Conservation (phyloP, 2,888 invertebrate species). For the Galeruca laticollis region DNA sequence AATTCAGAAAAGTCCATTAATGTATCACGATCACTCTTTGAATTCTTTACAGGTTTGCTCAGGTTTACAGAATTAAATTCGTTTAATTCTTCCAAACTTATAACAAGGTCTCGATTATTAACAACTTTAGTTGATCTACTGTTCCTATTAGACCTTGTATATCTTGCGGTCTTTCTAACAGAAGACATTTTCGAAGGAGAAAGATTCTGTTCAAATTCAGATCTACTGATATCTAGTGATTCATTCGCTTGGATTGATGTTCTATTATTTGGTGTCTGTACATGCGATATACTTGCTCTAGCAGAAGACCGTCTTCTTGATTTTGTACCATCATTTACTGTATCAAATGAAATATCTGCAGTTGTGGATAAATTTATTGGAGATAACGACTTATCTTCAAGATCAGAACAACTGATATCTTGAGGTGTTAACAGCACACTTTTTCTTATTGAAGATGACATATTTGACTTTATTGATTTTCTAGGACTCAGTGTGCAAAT, state of each 20-base stretch:
- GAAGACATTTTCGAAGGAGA: conserved; percentile 1
- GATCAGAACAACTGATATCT: no score
- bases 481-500: background rate
- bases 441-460: background rate
- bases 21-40: background rate
- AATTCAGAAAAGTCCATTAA: background rate
- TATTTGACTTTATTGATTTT: background rate
- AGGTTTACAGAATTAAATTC: background rate
- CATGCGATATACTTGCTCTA: background rate
- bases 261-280: background rate
- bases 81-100: no score
- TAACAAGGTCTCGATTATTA: background rate
- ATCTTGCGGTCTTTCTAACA: background rate
- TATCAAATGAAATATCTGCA: background rate
- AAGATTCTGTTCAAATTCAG: background rate
- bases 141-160: background rate
- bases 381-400: background rate
- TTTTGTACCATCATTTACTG: background rate
- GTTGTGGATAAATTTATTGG: background rate
- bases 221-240: background rate
- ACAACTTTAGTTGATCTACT: background rate
- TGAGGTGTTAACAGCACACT: background rate
- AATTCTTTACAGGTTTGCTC: background rate
- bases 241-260: background rate
- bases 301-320: background rate